Evolutionary conservation across 2,113 vertebrate genomes (phyloP), one percentile per base, ranked within the genome.

Genomic region (Montifringilla adamsi): DNA sequence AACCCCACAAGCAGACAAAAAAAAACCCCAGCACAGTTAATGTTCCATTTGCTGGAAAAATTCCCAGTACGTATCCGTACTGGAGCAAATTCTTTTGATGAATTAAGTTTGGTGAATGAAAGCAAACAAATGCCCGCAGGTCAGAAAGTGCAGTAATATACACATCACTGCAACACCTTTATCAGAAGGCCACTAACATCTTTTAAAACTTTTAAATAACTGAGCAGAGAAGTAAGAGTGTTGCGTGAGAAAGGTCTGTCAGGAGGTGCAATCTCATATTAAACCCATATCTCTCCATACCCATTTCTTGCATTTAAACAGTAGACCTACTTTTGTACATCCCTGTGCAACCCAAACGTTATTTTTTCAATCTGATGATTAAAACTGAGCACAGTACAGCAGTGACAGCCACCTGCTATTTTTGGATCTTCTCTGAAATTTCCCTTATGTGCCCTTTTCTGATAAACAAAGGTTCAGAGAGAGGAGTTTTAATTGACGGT

Each of bases 361-460:
- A 82, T 82, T 87, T 89, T 66, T 95, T 53, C 93, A 68, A 27
- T 60, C 58, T 59, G 74, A 83, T 89, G 66, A 89, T 95, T 84
- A 91, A 72, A 95, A 84, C 24, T 27, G 67, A 95, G 53, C 77
- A 82, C 49, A 89, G 44, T 8, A 5, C 52, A 89, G 53, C 70
- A 89, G 77, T 89, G 91, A 91, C 81, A 95, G 77, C 87, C 87
- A 82, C 84, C 91, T 87, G 89, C 77, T 95, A 82, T 73, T 95
- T 96, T 78, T 91, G 87, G 81, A 91, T 87, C 58, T 52, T 87
- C 89, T 64, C 66, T 84, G 63, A 87, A 75, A 66, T 82, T 79
- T 50, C 84, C 66, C 53, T 81, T 78, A 56, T 56, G 60, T 37
- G 41, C 24, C 22, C 9, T 72, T 89, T 43, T 30, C 68, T 58